Evolutionary conservation across 2,888 invertebrate genomes (phyloP).

Genomic region (Euphydryas editha): DNA sequence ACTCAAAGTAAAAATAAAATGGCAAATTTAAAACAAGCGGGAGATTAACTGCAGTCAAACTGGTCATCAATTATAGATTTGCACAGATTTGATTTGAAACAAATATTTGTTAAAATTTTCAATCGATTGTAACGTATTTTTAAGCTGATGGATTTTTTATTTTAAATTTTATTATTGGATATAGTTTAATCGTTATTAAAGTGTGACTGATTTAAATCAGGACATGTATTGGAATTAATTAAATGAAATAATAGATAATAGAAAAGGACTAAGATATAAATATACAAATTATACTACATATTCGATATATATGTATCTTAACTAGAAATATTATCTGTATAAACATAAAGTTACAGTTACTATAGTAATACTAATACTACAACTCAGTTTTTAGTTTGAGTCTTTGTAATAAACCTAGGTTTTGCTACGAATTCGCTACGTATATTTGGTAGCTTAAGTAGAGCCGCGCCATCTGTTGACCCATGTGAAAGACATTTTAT

Average conservation of each 20-base stretch:
- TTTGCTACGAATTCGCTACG: slow-evolving; percentile 4
- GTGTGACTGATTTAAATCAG: neutral
- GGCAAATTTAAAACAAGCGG: neutral
- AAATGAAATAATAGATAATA: neutral
- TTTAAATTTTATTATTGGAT: neutral
- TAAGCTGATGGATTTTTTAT: neutral
- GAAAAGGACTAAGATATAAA: too few relatives aligned
- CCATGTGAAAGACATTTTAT: neutral
- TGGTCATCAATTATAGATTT: neutral
- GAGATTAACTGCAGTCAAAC: neutral
- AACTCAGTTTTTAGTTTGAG: neutral
- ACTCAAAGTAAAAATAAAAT: neutral
- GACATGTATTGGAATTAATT: neutral
- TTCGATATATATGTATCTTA: too few relatives aligned
- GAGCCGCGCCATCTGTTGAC: neutral
- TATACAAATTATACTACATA: neutral
- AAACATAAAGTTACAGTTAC: neutral
- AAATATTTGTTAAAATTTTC: neutral
- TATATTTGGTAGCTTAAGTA: neutral
- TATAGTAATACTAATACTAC: neutral
- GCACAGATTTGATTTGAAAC: neutral
- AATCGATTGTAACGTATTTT: neutral
- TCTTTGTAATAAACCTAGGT: neutral
- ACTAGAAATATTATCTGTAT: neutral
- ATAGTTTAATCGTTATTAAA: neutral